A percentile compares a stretch with the other conserved stretches of the same genome.
These are phyloP conservation scores for Apis cerana DNA, from an alignment of 1,140 invertebrate genomes.

Conservation along the genomic window DNA sequence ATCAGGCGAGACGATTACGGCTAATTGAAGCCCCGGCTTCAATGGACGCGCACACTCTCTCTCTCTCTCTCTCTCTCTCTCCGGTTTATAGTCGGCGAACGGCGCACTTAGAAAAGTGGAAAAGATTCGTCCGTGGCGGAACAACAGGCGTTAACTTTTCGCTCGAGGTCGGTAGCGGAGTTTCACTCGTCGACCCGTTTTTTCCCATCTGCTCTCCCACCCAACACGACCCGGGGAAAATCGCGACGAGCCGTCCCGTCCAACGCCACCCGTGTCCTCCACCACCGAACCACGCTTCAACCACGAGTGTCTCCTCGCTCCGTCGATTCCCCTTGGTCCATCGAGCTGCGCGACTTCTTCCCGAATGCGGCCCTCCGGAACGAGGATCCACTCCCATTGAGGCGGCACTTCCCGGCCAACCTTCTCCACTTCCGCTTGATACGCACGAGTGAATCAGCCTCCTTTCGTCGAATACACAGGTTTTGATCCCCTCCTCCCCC, in stretches of 20 bases:
- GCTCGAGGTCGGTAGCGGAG: neutral
- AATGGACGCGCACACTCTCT: neutral
- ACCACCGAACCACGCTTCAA: conserved; percentile 10
- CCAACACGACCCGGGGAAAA: neutral
- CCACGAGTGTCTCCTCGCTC: conserved; percentile 23
- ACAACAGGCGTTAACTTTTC: conserved; percentile 38
- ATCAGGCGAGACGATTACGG: conserved; percentile 12
- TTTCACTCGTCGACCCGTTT: conserved; percentile 3
- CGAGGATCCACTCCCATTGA: conserved; percentile 52
- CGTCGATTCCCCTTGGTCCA: conserved; percentile 35
- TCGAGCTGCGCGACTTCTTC: conserved; percentile 42
- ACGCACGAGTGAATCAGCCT: conserved; percentile 49
- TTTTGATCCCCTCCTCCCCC: conserved; percentile 28
- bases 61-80: too few relatives aligned
- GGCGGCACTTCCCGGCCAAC: conserved; percentile 47
- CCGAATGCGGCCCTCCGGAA: conserved; percentile 16
- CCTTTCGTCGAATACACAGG: neutral
- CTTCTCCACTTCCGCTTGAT: conserved; percentile 39
- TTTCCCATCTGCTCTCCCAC: neutral
- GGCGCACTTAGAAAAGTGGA: conserved; percentile 58
- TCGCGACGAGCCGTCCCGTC: conserved; percentile 6
- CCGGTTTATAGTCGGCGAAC: conserved; percentile 37
- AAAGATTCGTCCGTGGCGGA: conserved; percentile 42
- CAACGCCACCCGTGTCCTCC: neutral
- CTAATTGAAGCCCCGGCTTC: conserved; percentile 27